Evolutionary conservation across 2,888 invertebrate genomes (phyloP).

Genomic region (Epinotia ramella): DNA sequence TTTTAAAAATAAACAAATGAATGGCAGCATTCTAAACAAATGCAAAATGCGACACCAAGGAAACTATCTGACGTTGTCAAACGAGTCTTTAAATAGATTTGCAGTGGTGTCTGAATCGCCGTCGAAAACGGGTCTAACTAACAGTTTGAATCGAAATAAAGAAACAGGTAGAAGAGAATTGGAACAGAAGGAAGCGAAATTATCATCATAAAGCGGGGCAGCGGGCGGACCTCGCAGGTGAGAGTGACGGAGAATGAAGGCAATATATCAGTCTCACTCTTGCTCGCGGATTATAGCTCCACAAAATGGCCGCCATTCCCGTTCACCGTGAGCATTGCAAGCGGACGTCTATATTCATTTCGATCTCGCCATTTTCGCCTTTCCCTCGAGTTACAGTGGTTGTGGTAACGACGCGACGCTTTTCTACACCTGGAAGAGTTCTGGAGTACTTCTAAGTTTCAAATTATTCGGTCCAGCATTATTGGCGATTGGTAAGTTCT

Average conservation of each 20-base stretch:
- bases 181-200: constrained; percentile 11
- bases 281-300: constrained; percentile 60
- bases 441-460: constrained; percentile 13
- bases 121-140: constrained; percentile 10
- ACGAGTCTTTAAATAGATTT: constrained; percentile 35
- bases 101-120: constrained; percentile 3
- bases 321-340: constrained; percentile 35
- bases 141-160: constrained; percentile 1
- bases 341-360: constrained; percentile 38
- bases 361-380: constrained; percentile 30
- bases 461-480: background rate
- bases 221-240: constrained; percentile 35
- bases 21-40: constrained; percentile 36
- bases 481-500: constrained; percentile 28
- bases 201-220: constrained; percentile 34
- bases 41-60: constrained; percentile 28
- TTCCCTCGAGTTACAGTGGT: constrained; percentile 29
- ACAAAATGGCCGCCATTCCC: constrained; percentile 74
- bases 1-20: constrained; percentile 31
- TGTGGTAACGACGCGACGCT: constrained; percentile 15
- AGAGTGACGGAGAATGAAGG: constrained; percentile 25
- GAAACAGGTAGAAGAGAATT: constrained; percentile 38
- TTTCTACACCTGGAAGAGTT: constrained; percentile 32
- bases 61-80: constrained; percentile 42
- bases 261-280: constrained; percentile 59